A percentile compares a stretch with the other conserved stretches of the same genome.
Evolutionary conservation across 1,140 invertebrate species (phyloP).

Genomic region (Cheumatopsyche charites): DNA sequence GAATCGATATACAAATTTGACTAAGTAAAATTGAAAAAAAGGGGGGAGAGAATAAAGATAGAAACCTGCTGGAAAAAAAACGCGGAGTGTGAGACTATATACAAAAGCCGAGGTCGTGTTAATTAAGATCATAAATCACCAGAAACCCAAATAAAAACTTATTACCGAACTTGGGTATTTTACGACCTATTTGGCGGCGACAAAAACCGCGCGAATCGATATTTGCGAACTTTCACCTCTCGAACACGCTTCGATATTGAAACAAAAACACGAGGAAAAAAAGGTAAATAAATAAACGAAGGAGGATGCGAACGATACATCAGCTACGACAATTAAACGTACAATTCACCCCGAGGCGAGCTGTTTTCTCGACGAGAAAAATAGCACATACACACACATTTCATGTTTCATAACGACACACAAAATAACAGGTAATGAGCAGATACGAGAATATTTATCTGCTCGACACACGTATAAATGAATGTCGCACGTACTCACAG

Average conservation of each 20-base stretch:
- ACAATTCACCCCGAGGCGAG: neutral
- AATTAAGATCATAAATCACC: constrained; percentile 25
- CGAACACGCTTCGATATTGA: neutral
- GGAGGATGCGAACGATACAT: neutral
- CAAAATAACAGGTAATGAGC: constrained; percentile 27
- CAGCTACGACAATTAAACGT: constrained; percentile 15
- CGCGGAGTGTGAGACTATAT: constrained; percentile 3
- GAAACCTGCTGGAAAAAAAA: neutral
- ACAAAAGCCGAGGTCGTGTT: constrained; percentile 20
- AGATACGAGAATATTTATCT: constrained; percentile 32
- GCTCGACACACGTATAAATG: neutral
- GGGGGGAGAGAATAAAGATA: neutral
- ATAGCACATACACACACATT: too few species aligned
- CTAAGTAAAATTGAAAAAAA: constrained; percentile 4
- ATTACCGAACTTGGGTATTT: constrained; percentile 25
- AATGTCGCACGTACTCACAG: neutral
- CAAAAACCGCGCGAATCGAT: constrained; percentile 24
- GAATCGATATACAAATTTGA: neutral
- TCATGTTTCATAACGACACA: constrained; percentile 18
- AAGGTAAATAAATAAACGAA: neutral
- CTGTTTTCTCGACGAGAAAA: neutral
- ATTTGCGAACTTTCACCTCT: constrained; percentile 18
- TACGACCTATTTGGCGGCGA: constrained; percentile 25
- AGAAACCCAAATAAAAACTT: constrained; percentile 28
- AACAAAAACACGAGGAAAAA: constrained; percentile 13